phyloP scores from a whole-genome alignment of 2,888 invertebrate species.

The Apotomis capreana region DNA sequence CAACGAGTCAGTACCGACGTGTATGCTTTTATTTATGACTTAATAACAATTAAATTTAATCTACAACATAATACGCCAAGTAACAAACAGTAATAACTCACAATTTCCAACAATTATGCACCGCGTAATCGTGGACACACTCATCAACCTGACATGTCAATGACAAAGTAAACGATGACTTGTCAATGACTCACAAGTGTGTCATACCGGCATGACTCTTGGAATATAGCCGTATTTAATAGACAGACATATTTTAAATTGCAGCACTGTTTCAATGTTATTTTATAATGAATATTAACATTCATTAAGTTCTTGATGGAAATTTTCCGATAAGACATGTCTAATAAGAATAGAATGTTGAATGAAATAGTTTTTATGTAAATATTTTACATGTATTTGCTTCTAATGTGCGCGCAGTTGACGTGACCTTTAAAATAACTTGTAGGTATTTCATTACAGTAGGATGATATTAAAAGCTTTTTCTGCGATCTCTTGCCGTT shows the following conservation, averaged over 20 bases:
- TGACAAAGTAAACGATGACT: conserved; percentile 20
- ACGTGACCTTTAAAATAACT: too few relatives aligned
- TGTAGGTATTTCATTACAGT: too few relatives aligned
- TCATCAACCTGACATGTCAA: conserved; percentile 17
- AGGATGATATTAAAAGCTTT: too few relatives aligned
- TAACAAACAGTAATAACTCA: conserved; percentile 17
- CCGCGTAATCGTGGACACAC: conserved; percentile 9
- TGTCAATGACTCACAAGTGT: conserved; percentile 26
- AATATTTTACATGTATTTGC: too few relatives aligned
- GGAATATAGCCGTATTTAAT: not conserved
- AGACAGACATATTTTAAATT: not conserved
- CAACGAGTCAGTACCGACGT: not conserved
- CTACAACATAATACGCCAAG: not conserved
- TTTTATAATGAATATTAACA: not conserved
- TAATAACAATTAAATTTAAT: not conserved
- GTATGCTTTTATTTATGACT: not conserved
- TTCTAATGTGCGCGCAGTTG: too few relatives aligned
- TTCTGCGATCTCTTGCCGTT: too few relatives aligned
- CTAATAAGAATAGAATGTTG: not conserved
- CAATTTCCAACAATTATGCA: conserved; percentile 25
- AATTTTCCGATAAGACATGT: conserved; percentile 1
- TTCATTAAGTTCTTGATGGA: not conserved
- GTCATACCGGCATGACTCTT: conserved; percentile 20
- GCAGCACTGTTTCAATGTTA: not conserved
- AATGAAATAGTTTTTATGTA: not conserved